Conservation (phyloP, 2,113 vertebrate species). For the Paradoxurus hermaphroditus region DNA sequence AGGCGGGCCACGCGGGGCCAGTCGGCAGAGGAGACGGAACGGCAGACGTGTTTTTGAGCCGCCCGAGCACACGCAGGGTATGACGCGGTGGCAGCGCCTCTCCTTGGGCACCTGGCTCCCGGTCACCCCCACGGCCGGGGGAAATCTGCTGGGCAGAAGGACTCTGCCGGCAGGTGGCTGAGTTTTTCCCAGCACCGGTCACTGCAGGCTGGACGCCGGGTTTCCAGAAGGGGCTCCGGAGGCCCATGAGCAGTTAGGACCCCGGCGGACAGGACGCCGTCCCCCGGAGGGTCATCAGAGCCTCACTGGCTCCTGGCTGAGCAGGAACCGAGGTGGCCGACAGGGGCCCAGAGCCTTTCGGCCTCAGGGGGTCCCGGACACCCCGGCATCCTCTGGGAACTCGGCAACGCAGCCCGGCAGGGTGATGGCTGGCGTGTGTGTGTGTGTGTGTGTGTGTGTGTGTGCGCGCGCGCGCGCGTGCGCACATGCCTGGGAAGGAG, state of each 20-base stretch:
- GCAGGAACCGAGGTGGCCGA: fast-evolving
- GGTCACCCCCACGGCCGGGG: neutral
- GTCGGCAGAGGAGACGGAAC: fast-evolving
- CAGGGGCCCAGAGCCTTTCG: neutral
- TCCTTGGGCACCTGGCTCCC: fast-evolving
- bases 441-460: too few relatives aligned
- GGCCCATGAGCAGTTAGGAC: neutral
- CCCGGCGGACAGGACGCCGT: fast-evolving
- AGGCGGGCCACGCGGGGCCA: fast-evolving
- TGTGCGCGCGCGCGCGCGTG: too few relatives aligned
- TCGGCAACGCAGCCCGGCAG: neutral
- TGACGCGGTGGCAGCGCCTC: fast-evolving
- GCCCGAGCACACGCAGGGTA: fast-evolving
- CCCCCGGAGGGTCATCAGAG: fast-evolving
- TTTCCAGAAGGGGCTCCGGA: fast-evolving
- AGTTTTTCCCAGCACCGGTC: neutral
- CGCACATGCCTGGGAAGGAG: neutral
- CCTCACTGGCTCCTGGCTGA: neutral
- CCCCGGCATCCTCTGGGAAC: fast-evolving
- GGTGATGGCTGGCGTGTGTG: too few relatives aligned
- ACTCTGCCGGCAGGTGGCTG: fast-evolving
- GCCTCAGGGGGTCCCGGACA: too few relatives aligned
- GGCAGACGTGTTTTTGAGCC: fast-evolving
- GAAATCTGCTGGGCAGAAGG: neutral
- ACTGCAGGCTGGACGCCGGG: neutral